Evolutionary conservation across 1,140 invertebrate species (phyloP).

Genomic region (Stratiolaelaps scimitus): DNA sequence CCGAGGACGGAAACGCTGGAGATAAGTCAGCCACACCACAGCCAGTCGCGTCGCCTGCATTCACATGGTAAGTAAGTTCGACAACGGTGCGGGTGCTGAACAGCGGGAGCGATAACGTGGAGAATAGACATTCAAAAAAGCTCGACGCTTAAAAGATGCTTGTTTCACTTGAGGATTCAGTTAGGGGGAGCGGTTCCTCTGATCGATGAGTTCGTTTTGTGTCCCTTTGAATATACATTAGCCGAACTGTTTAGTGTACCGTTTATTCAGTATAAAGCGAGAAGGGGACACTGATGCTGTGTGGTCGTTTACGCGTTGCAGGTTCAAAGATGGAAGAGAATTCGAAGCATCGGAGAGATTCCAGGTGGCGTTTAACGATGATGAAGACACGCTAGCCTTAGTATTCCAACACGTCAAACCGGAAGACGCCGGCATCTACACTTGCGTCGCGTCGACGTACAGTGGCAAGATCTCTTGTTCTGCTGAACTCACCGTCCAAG

Average conservation of each 20-base stretch:
- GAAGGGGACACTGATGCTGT: constrained; percentile 20
- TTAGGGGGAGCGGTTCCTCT: no score
- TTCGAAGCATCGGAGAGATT: constrained; percentile 85
- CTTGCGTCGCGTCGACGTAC: constrained; percentile 80
- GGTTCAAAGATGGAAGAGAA: constrained; percentile 70
- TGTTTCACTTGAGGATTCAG: no score
- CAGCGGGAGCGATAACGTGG: no score
- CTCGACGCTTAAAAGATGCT: no score
- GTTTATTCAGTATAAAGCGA: no score
- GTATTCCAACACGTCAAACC: constrained; percentile 85
- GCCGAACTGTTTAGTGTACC: no score
- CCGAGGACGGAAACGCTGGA: constrained; percentile 28
- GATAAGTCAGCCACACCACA: constrained; percentile 25
- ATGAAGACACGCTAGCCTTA: constrained; percentile 76
- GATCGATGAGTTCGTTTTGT: no score
- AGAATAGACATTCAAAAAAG: no score
- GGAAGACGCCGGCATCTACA: constrained; percentile 84
- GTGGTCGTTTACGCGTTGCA: constrained; percentile 31
- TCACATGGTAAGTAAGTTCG: constrained; percentile 24
- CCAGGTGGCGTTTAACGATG: constrained; percentile 76
- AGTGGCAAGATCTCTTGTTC: constrained; percentile 83
- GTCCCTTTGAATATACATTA: no score
- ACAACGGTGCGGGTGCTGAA: no score
- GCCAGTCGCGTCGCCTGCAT: constrained; percentile 7
- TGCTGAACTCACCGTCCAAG: constrained; percentile 80